Evolutionary conservation across 2,113 vertebrate species (phyloP).

Genomic region (Camelus dromedarius): DNA sequence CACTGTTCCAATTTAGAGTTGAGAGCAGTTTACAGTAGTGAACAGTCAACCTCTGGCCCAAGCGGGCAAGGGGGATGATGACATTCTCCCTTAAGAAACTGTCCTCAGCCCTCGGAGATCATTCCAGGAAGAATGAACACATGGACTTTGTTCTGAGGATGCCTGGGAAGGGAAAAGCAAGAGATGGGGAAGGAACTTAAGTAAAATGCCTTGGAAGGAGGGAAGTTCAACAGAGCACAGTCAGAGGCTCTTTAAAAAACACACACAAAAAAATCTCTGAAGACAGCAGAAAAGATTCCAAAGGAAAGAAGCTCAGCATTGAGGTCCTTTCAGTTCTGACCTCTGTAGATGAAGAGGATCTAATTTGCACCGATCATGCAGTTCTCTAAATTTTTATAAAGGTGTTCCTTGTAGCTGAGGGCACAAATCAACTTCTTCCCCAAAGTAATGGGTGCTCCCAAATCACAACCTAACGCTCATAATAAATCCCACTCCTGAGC

Average conservation of each 20-base stretch:
- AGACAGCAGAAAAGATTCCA: background rate
- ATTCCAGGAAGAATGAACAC: slow-evolving; percentile 9
- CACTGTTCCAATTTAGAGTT: background rate
- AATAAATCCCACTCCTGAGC: background rate
- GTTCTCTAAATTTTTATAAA: background rate
- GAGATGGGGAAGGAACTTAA: background rate
- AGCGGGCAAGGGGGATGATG: background rate
- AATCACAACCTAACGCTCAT: background rate
- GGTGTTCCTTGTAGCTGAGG: background rate
- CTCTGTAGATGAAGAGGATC: background rate
- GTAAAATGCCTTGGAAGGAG: background rate
- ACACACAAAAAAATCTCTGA: background rate
- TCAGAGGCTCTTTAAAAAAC: background rate
- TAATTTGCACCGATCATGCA: background rate
- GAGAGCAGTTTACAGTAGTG: background rate
- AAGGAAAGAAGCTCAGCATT: background rate
- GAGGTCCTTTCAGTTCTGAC: background rate
- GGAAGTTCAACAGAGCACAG: background rate
- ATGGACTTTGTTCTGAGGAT: background rate
- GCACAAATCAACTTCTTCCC: background rate
- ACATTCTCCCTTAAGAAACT: background rate
- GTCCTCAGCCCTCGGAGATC: background rate
- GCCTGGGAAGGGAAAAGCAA: background rate
- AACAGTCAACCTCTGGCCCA: slow-evolving; percentile 19
- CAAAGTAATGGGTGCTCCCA: background rate